Evolutionary conservation across 1,140 invertebrate genomes (phyloP).

Genomic region (Trypoxylus dichotomus): DNA sequence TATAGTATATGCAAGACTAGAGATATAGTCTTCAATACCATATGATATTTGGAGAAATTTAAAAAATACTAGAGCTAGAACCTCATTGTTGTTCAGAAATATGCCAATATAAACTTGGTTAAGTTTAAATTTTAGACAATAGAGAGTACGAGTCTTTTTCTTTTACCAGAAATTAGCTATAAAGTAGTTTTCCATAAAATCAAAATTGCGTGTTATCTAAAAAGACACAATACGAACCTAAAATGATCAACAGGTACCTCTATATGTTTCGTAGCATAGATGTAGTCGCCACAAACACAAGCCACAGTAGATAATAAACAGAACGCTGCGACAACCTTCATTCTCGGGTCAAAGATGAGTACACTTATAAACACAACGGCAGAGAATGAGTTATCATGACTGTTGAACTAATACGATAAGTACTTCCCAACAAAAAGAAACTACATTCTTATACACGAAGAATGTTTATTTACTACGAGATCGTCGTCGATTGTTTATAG

Average conservation of each 20-base stretch:
- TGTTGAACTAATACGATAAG: constrained; percentile 18
- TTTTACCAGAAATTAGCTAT: no score
- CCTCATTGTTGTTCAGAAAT: no score
- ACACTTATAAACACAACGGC: background rate
- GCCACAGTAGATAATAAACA: background rate
- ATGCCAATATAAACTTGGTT: no score
- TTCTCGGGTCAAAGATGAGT: background rate
- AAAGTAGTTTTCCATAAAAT: no score
- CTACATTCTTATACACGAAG: background rate
- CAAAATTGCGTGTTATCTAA: no score
- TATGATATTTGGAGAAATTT: no score
- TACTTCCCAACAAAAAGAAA: background rate
- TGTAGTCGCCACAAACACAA: constrained; percentile 33
- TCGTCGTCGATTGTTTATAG: background rate
- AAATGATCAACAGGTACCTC: constrained; percentile 65
- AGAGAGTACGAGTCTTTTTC: no score
- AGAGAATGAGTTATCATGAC: constrained; percentile 19
- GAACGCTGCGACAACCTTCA: background rate
- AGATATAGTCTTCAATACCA: no score
- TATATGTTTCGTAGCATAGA: constrained; percentile 61
- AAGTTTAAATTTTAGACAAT: no score
- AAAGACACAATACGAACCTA: constrained; percentile 40
- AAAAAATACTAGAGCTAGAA: no score
- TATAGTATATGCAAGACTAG: no score
- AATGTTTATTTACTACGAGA: background rate